A percentile compares a stretch with the other conserved stretches of the same genome.
phyloP scores from a whole-genome alignment of 2,888 invertebrate species.

The Papilio demoleus region DNA sequence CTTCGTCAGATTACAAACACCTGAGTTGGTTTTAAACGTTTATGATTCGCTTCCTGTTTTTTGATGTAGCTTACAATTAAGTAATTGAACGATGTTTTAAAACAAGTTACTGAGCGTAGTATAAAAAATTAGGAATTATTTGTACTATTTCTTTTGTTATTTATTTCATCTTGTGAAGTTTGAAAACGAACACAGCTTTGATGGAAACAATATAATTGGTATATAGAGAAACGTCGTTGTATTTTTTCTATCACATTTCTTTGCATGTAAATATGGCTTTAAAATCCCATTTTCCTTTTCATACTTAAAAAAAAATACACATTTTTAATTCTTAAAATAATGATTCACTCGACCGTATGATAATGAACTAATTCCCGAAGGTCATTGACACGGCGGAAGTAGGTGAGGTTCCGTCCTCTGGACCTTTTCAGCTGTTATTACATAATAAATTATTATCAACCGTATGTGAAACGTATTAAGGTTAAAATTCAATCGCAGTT shows the following conservation, averaged over 20 bases:
- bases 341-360: conserved; percentile 42
- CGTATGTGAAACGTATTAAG: background rate
- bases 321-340: conserved; percentile 4
- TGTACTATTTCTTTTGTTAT: too few relatives aligned
- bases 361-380: conserved; percentile 49
- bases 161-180: too few relatives aligned
- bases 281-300: background rate
- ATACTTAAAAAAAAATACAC: background rate
- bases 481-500: background rate
- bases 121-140: too few relatives aligned
- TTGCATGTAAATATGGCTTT: background rate
- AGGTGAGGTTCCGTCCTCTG: conserved; percentile 48
- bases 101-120: too few relatives aligned
- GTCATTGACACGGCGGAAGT: conserved; percentile 47
- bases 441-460: background rate
- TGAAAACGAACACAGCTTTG: too few relatives aligned
- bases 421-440: conserved; percentile 33
- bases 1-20: conserved; percentile 9
- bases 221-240: too few relatives aligned
- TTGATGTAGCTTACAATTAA: too few relatives aligned
- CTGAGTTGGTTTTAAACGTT: background rate
- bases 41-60: conserved; percentile 11
- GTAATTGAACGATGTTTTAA: too few relatives aligned
- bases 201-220: too few relatives aligned
- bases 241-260: too few relatives aligned